Conservation (phyloP, 2,797 vertebrate species). For the Babyrousa celebensis region DNA sequence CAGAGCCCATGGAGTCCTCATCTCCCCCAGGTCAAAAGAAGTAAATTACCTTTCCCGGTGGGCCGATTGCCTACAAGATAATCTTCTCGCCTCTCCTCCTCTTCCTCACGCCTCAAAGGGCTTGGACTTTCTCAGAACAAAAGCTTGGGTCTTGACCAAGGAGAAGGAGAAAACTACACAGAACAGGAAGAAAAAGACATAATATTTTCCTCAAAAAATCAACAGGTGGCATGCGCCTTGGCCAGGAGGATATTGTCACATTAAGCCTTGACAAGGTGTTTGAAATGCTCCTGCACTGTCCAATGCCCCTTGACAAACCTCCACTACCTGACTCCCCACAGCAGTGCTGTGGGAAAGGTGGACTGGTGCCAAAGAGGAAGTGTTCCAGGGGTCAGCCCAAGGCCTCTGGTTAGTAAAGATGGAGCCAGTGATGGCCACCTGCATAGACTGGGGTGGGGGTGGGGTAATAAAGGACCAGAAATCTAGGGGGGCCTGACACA, state of each 20-base stretch:
- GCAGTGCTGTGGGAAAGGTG: no score
- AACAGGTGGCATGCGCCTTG: no score
- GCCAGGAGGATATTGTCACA: no score
- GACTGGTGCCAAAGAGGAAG: no score
- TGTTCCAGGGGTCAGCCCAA: no score
- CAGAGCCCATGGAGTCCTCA: background rate
- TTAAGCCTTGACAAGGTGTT: no score
- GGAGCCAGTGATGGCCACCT: background rate
- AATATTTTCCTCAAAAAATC: no score
- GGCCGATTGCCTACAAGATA: background rate
- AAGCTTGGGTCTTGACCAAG: background rate
- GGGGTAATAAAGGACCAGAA: background rate
- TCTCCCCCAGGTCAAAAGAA: background rate
- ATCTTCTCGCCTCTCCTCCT: background rate
- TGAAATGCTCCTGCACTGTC: no score
- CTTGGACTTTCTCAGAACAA: background rate
- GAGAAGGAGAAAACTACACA: no score
- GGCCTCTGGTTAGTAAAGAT: background rate
- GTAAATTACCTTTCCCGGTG: background rate
- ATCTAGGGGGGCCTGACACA: background rate
- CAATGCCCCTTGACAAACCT: no score
- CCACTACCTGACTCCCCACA: no score
- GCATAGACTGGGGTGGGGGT: background rate
- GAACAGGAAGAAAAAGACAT: no score
- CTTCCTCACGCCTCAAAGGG: background rate